Conservation (phyloP, 2,797 vertebrate species). For the Buphagus erythrorhynchus region DNA sequence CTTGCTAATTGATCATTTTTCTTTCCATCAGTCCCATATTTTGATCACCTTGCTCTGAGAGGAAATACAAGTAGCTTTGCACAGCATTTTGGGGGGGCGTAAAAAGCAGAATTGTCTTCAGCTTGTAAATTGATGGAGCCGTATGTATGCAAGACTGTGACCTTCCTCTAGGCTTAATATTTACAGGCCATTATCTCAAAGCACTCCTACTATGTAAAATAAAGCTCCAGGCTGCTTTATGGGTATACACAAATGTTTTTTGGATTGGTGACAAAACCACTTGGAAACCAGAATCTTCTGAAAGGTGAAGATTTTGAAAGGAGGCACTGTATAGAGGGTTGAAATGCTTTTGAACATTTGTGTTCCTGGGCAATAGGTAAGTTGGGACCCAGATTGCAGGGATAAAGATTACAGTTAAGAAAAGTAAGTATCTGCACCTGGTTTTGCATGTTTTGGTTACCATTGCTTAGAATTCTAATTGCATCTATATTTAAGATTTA, state of each 20-base stretch:
- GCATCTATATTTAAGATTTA: not conserved
- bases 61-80: not conserved
- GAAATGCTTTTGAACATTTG: not conserved
- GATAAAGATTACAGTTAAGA: not conserved
- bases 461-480: not conserved
- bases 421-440: not conserved
- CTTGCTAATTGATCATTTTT: not conserved
- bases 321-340: not conserved
- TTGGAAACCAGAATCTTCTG: not conserved
- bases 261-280: not conserved
- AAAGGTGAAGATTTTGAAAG: not conserved
- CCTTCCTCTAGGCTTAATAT: not conserved
- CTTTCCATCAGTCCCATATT: not conserved
- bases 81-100: accelerated
- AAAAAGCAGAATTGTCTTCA: not conserved
- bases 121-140: not conserved
- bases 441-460: not conserved
- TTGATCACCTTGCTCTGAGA: not conserved
- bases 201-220: not conserved
- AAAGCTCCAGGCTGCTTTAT: not conserved
- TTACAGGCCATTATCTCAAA: not conserved
- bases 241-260: not conserved
- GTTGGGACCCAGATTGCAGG: not conserved
- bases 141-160: not conserved
- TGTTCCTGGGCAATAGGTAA: not conserved